Percentiles rank a stretch among this genome's conserved stretches.
These are phyloP conservation scores for Tragulus kanchil DNA, from an alignment of 2,113 vertebrate species.

Conservation along the genomic window DNA sequence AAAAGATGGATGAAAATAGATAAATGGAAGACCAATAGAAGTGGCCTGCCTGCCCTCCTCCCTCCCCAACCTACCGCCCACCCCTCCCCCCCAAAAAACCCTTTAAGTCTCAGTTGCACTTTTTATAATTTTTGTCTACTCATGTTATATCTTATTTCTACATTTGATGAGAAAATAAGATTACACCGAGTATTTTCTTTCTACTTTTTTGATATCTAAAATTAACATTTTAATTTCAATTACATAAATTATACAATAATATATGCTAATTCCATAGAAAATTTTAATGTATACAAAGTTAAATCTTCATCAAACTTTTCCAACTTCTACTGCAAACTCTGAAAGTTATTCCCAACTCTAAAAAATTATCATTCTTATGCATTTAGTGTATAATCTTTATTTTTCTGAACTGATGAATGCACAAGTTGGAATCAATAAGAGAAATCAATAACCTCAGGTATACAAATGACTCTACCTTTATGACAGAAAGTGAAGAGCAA, in stretches of 20 bases:
- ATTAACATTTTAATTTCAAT: background rate
- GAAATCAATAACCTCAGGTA: too few relatives aligned
- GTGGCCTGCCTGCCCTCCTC: too few relatives aligned
- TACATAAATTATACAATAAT: background rate
- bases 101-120: background rate
- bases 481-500: too few relatives aligned
- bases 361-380: background rate
- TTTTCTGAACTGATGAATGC: too few relatives aligned
- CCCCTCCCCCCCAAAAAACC: too few relatives aligned
- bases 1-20: too few relatives aligned
- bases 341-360: background rate
- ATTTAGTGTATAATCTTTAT: background rate
- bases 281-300: background rate
- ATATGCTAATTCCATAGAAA: background rate
- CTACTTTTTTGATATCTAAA: background rate
- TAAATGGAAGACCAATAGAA: too few relatives aligned
- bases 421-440: too few relatives aligned
- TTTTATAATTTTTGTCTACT: background rate
- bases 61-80: too few relatives aligned
- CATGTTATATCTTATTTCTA: background rate
- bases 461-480: too few relatives aligned
- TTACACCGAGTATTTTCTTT: background rate
- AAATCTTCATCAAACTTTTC: background rate
- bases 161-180: background rate
- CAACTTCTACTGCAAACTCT: background rate